Percentiles rank a stretch among this genome's conserved stretches.
phyloP scores from a whole-genome alignment of 1,140 invertebrate genomes.

The Drosophila teissieri region DNA sequence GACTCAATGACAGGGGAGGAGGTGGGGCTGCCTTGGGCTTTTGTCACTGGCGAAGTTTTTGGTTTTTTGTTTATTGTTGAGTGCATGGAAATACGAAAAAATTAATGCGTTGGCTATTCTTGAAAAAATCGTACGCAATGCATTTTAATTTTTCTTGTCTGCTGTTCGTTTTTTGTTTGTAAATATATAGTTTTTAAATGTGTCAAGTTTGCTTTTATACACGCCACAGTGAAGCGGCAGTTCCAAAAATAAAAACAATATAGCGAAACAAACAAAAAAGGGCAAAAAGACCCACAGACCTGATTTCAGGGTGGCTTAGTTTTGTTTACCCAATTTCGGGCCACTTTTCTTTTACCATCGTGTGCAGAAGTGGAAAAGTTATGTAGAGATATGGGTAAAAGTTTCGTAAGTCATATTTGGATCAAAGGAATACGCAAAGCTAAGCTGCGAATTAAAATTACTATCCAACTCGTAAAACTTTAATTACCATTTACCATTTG shows the following conservation, averaged over 20 bases:
- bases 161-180: constrained; percentile 45
- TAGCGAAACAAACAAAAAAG: constrained; percentile 20
- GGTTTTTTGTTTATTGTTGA: constrained; percentile 38
- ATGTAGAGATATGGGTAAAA: constrained; percentile 19
- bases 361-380: constrained; percentile 54
- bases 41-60: constrained; percentile 23
- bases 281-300: constrained; percentile 44
- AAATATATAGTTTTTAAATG: constrained; percentile 67
- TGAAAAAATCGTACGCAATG: constrained; percentile 74
- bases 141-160: constrained; percentile 56
- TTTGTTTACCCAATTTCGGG: constrained; percentile 22
- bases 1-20: constrained; percentile 17
- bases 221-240: constrained; percentile 13
- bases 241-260: constrained; percentile 4
- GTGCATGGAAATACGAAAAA: constrained; percentile 55
- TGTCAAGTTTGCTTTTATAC: constrained; percentile 78
- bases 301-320: constrained; percentile 44
- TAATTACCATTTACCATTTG: constrained; percentile 24
- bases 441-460: constrained; percentile 13
- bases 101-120: constrained; percentile 71
- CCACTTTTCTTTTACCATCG: constrained; percentile 28
- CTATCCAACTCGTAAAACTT: constrained; percentile 31
- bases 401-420: constrained; percentile 16
- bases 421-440: background rate
- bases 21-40: constrained; percentile 32